Percentiles rank a stretch among this genome's conserved stretches.
These are phyloP conservation scores for Coryphaenoides rupestris DNA, from an alignment of 2,113 vertebrate species.

Conservation along the genomic window DNA sequence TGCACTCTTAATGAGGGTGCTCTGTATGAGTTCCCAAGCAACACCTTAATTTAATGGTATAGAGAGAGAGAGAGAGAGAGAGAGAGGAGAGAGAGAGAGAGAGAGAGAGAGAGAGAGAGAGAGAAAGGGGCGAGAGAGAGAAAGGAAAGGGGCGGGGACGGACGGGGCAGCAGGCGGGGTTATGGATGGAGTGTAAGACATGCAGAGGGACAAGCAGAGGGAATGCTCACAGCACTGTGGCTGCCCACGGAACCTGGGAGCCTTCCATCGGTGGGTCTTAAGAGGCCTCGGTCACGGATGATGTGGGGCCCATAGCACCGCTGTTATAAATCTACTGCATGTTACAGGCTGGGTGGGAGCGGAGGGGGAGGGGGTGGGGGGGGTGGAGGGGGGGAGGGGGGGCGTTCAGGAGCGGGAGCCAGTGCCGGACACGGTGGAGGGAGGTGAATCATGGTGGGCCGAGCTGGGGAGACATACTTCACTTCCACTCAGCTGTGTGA, in stretches of 20 bases:
- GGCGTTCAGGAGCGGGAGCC: neutral
- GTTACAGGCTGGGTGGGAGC: neutral
- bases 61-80: conserved; percentile 1
- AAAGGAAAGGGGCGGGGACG: neutral
- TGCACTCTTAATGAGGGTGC: too few relatives aligned
- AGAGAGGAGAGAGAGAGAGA: neutral
- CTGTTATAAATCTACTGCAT: too few relatives aligned
- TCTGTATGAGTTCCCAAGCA: too few relatives aligned
- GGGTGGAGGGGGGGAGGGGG: neutral
- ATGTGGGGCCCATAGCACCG: too few relatives aligned
- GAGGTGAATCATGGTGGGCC: neutral
- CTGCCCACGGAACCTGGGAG: too few relatives aligned
- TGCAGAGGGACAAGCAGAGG: neutral
- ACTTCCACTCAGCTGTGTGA: too few relatives aligned
- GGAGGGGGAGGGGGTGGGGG: neutral
- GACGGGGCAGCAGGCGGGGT: neutral
- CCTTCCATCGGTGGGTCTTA: too few relatives aligned
- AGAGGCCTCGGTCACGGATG: too few relatives aligned
- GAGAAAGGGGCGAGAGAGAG: neutral
- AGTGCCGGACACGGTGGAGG: conserved; percentile 4
- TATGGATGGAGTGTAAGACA: conserved; percentile 15
- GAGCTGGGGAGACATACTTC: too few relatives aligned
- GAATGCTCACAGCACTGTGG: too few relatives aligned
- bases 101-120: neutral
- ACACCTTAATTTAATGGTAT: too few relatives aligned